phyloP scores from a whole-genome alignment of 2,113 vertebrate genomes.

The Chitala chitala region DNA sequence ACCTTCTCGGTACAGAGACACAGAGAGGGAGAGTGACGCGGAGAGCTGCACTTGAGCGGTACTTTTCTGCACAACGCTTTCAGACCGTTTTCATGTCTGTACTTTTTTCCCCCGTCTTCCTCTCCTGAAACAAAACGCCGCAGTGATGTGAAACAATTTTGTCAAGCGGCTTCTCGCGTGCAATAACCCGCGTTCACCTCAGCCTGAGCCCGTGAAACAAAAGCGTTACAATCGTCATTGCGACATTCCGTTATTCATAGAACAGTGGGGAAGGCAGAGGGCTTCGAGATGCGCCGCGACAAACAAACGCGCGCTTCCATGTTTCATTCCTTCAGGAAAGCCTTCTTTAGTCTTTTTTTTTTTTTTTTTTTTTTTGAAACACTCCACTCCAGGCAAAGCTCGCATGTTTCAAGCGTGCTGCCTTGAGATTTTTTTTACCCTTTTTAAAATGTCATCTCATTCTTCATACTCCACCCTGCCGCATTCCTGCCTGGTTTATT shows the following conservation, averaged over 20 bases:
- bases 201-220: not conserved
- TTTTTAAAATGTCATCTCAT: not conserved
- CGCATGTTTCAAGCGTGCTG: not conserved
- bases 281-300: not conserved
- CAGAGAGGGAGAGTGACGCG: too few species aligned
- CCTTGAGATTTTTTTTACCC: not conserved
- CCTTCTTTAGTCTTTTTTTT: not conserved
- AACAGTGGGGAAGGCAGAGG: not conserved
- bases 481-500: slow-evolving; percentile 56
- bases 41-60: not conserved
- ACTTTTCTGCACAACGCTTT: not conserved
- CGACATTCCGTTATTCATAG: not conserved
- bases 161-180: too few species aligned
- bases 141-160: not conserved
- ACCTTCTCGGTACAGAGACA: too few species aligned
- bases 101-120: not conserved
- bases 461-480: slow-evolving; percentile 37
- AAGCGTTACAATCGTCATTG: not conserved
- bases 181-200: not conserved
- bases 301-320: slow-evolving; percentile 12
- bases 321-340: slow-evolving; percentile 8
- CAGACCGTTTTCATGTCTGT: too few species aligned
- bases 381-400: not conserved
- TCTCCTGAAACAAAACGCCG: not conserved
- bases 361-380: not conserved